These are phyloP conservation scores for Cryptoblepharus egeriae DNA, from an alignment of 2,797 vertebrate genomes.

Conservation along the genomic window DNA sequence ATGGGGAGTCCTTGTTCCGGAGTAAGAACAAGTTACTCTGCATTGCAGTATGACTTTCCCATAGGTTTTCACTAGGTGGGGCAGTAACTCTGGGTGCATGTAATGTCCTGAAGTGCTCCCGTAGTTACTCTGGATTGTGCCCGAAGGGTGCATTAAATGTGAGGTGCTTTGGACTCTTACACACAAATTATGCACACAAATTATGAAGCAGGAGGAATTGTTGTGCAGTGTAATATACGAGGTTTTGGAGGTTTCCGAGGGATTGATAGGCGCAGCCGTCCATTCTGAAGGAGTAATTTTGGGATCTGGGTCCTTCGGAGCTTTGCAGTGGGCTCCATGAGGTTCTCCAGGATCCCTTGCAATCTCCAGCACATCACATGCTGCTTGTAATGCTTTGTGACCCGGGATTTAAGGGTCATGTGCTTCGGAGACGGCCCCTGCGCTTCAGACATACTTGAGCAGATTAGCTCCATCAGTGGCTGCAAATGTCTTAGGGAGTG, in stretches of 20 bases:
- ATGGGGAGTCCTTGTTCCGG: too few species aligned
- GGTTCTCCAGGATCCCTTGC: background rate
- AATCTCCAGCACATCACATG: constrained; percentile 20
- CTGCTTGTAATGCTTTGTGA: constrained; percentile 53
- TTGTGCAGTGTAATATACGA: background rate
- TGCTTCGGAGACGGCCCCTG: constrained; percentile 50
- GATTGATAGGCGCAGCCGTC: background rate
- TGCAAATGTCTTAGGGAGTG: constrained; percentile 57
- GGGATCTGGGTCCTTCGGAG: background rate
- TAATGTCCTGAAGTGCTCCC: too few species aligned
- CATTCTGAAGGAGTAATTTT: background rate
- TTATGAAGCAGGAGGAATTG: too few species aligned
- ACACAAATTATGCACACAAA: too few species aligned
- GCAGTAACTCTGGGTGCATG: too few species aligned
- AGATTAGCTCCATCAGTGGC: constrained; percentile 67
- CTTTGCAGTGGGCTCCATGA: background rate
- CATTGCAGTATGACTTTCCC: too few species aligned
- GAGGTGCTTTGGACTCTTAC: too few species aligned
- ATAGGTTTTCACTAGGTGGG: too few species aligned
- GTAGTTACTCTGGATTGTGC: too few species aligned
- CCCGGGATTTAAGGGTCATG: constrained; percentile 58
- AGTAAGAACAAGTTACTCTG: too few species aligned
- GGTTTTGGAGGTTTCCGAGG: background rate
- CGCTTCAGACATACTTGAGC: constrained; percentile 59
- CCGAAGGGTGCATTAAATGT: too few species aligned